Evolutionary conservation across 2,888 invertebrate genomes (phyloP).

Genomic region (Microctonus brassicae): DNA sequence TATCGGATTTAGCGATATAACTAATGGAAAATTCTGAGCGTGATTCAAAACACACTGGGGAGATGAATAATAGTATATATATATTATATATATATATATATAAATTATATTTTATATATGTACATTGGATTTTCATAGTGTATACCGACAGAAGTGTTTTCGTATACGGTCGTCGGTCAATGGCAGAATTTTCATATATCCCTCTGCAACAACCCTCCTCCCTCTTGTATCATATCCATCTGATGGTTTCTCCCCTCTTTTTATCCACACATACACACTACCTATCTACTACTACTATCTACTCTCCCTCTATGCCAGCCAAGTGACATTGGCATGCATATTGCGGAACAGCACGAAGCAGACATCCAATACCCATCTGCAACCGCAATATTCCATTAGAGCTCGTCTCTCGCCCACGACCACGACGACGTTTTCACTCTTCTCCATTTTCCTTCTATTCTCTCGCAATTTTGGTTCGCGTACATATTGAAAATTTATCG

Average conservation of each 20-base stretch:
- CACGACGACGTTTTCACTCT: constrained; percentile 25
- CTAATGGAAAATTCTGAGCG: constrained; percentile 40
- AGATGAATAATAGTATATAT: background rate
- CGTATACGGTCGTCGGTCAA: constrained; percentile 36
- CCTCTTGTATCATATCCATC: too few species aligned
- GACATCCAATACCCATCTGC: constrained; percentile 47
- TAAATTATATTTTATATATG: too few species aligned
- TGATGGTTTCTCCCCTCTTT: background rate
- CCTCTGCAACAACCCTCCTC: background rate
- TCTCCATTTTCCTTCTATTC: background rate
- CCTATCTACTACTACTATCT: background rate
- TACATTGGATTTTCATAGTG: background rate
- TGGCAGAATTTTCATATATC: constrained; percentile 37
- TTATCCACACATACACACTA: too few species aligned
- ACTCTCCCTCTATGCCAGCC: background rate
- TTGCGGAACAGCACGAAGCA: constrained; percentile 46
- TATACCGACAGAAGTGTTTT: background rate
- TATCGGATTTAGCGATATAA: constrained; percentile 5
- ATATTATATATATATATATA: background rate
- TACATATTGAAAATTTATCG: constrained; percentile 44
- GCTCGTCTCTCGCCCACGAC: constrained; percentile 29
- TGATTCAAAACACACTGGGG: constrained; percentile 38
- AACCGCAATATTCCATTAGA: constrained; percentile 54
- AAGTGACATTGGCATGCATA: constrained; percentile 51
- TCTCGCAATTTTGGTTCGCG: constrained; percentile 21